Conservation (phyloP, 2,797 vertebrate species). For the Bucorvus abyssinicus region DNA sequence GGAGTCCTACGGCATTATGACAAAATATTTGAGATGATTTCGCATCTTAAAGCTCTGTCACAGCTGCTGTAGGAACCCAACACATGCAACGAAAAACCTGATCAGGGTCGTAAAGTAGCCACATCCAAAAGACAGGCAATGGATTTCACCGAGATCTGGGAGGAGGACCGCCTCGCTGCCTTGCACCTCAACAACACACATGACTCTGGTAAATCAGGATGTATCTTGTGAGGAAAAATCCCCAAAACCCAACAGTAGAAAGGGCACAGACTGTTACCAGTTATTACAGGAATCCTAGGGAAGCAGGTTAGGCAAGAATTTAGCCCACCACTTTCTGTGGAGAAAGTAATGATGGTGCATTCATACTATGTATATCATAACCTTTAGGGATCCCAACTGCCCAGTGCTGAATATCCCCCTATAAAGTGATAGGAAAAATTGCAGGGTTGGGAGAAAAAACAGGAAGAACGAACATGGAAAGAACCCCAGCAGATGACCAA, state of each 20-base stretch:
- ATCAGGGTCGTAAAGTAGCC: background rate
- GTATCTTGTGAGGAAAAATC: background rate
- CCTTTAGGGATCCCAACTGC: background rate
- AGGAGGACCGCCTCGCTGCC: background rate
- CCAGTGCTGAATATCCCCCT: background rate
- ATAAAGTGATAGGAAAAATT: background rate
- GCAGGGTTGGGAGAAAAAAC: background rate
- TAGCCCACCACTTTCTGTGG: background rate
- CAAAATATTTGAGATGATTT: background rate
- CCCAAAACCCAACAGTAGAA: background rate
- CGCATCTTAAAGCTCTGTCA: background rate
- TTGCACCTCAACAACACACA: background rate
- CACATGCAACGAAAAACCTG: background rate
- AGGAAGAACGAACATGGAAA: background rate
- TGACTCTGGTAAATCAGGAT: background rate
- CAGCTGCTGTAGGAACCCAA: background rate
- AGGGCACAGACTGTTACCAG: background rate
- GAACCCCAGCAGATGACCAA: slow-evolving; percentile 13
- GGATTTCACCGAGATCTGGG: background rate
- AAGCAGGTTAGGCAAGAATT: background rate
- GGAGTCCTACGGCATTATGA: background rate
- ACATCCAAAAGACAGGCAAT: background rate
- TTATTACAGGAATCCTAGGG: background rate
- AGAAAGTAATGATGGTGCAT: background rate
- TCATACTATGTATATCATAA: background rate